phyloP scores from a whole-genome alignment of 1,140 invertebrate genomes.

The Drosophila athabasca region DNA sequence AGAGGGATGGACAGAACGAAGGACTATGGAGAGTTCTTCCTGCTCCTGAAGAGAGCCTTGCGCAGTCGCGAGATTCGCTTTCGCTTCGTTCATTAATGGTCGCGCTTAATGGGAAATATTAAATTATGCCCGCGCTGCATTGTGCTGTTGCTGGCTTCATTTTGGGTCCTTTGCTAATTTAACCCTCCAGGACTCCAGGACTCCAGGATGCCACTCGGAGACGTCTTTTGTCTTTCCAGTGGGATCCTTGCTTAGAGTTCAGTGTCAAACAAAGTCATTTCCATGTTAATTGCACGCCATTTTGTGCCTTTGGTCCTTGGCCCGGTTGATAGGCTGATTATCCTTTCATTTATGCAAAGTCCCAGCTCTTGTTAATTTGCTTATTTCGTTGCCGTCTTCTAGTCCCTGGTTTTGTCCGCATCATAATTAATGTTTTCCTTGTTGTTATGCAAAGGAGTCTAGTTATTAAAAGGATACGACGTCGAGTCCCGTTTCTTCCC shows the following conservation, averaged over 20 bases:
- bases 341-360: slow-evolving; percentile 82
- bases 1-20: neutral
- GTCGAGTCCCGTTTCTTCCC: slow-evolving; percentile 12
- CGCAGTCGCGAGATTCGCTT: slow-evolving; percentile 52
- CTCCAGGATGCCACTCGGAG: slow-evolving; percentile 13
- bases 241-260: slow-evolving; percentile 38
- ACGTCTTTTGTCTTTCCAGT: slow-evolving; percentile 58
- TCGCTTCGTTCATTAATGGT: slow-evolving; percentile 73
- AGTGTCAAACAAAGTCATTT: slow-evolving; percentile 79
- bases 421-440: slow-evolving; percentile 79
- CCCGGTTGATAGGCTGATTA: slow-evolving; percentile 69
- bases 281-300: slow-evolving; percentile 79
- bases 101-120: slow-evolving; percentile 81
- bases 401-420: slow-evolving; percentile 57
- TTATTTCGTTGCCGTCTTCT: slow-evolving; percentile 58
- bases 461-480: slow-evolving; percentile 73
- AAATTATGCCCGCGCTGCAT: slow-evolving; percentile 75
- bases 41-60: slow-evolving; percentile 36
- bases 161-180: slow-evolving; percentile 62
- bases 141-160: slow-evolving; percentile 50
- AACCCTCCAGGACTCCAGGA: slow-evolving; percentile 53
- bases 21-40: slow-evolving; percentile 7
- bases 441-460: slow-evolving; percentile 70
- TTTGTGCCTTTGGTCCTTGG: slow-evolving; percentile 55
- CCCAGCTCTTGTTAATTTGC: slow-evolving; percentile 73